These are phyloP conservation scores for Eptatretus atami DNA, from an alignment of 2,797 vertebrate species.

Conservation along the genomic window DNA sequence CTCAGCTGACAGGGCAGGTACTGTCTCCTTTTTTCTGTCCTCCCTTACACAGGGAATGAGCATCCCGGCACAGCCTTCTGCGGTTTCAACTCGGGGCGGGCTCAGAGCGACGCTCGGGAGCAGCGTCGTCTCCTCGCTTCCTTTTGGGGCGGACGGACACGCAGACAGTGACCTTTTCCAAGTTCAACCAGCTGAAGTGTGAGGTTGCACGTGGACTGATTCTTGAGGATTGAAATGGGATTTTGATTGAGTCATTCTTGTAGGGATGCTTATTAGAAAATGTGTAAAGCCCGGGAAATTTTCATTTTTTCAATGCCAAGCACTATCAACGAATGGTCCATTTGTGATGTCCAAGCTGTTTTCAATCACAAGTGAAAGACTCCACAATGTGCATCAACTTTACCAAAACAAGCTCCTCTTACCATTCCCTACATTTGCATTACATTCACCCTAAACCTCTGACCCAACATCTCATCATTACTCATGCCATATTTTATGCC, in stretches of 20 bases:
- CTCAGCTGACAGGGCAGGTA: too few relatives aligned
- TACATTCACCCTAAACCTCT: too few relatives aligned
- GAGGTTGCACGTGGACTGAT: not conserved
- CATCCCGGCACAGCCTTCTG: constrained; percentile 75
- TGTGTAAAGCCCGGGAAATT: too few relatives aligned
- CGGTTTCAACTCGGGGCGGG: constrained; percentile 66
- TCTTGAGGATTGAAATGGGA: too few relatives aligned
- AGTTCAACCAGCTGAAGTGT: constrained; percentile 95
- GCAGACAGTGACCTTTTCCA: constrained; percentile 65
- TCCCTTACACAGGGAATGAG: constrained; percentile 43
- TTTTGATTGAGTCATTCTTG: too few relatives aligned
- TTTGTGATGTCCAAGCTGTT: too few relatives aligned
- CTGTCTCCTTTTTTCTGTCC: not conserved
- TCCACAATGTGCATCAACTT: not conserved
- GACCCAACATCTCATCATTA: too few relatives aligned
- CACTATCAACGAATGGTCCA: too few relatives aligned
- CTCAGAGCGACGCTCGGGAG: constrained; percentile 59
- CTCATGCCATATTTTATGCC: not conserved
- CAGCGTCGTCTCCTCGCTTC: constrained; percentile 67
- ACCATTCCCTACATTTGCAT: too few relatives aligned
- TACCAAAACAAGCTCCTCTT: too few relatives aligned
- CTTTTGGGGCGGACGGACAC: constrained; percentile 38
- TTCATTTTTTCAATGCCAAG: too few relatives aligned
- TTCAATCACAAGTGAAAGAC: not conserved
- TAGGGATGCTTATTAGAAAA: too few relatives aligned